Evolutionary conservation across 2,797 vertebrate genomes (phyloP).

Genomic region (Taeniopygia guttata): DNA sequence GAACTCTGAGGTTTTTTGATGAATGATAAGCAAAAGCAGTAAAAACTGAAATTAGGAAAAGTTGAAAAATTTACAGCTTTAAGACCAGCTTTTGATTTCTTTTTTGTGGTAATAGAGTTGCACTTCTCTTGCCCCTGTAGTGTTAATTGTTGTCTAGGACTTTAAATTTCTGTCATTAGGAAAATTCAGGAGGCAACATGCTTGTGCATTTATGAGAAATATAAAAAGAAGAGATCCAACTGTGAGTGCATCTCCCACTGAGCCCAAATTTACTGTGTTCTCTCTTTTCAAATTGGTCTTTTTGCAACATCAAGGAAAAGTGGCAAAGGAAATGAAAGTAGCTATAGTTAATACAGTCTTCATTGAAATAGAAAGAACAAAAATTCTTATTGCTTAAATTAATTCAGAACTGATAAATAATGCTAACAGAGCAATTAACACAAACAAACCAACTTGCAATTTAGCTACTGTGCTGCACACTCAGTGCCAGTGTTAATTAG

Average conservation of each 20-base stretch:
- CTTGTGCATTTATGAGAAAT: slow-evolving; percentile 62
- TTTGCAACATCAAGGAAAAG: slow-evolving; percentile 59
- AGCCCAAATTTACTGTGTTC: slow-evolving; percentile 48
- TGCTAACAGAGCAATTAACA: slow-evolving; percentile 49
- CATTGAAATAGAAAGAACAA: slow-evolving; percentile 54
- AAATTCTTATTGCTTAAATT: slow-evolving; percentile 46
- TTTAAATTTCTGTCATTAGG: slow-evolving; percentile 66
- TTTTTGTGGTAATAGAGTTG: slow-evolving; percentile 49
- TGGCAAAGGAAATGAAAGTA: slow-evolving; percentile 54
- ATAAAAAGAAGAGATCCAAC: slow-evolving; percentile 51
- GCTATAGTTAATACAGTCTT: slow-evolving; percentile 52
- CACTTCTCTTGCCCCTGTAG: slow-evolving; percentile 50
- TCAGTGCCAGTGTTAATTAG: slow-evolving; percentile 42
- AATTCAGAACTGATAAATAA: slow-evolving; percentile 55
- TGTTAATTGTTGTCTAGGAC: slow-evolving; percentile 67
- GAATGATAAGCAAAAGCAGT: not conserved
- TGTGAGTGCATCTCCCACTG: slow-evolving; percentile 43
- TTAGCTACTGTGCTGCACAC: not conserved
- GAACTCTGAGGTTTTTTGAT: not conserved
- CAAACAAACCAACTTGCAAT: slow-evolving; percentile 58
- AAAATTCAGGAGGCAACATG: slow-evolving; percentile 58
- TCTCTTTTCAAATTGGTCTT: slow-evolving; percentile 64
- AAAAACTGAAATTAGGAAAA: slow-evolving; percentile 48
- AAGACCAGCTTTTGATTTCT: slow-evolving; percentile 58
- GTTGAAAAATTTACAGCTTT: slow-evolving; percentile 34